Conservation (phyloP, 2,888 invertebrate species). For the Xanthia icteritia region DNA sequence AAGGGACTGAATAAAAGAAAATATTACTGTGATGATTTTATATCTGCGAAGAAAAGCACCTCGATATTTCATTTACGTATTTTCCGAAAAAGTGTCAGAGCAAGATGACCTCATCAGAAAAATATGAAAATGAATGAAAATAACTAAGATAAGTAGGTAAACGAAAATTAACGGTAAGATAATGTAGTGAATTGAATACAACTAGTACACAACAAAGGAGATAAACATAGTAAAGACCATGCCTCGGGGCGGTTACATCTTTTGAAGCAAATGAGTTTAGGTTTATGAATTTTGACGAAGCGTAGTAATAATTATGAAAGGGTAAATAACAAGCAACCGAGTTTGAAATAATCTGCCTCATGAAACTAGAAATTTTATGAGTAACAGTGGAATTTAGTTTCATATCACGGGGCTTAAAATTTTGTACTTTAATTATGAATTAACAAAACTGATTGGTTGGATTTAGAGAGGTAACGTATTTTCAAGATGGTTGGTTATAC, state of each 20-base stretch:
- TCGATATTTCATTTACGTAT: constrained; percentile 52
- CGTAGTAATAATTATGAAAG: constrained; percentile 45
- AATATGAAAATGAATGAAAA: constrained; percentile 23
- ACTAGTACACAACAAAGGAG: constrained; percentile 26
- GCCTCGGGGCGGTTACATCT: constrained; percentile 51
- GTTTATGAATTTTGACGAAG: constrained; percentile 54
- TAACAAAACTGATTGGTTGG: constrained; percentile 13
- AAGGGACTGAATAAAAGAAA: constrained; percentile 78
- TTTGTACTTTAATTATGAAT: constrained; percentile 29
- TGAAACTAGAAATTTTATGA: constrained; percentile 15
- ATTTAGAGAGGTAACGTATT: neutral
- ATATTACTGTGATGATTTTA: constrained; percentile 73
- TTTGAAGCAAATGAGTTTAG: constrained; percentile 54
- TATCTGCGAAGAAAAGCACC: constrained; percentile 62
- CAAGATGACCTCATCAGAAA: constrained; percentile 24
- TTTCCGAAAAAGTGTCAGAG: constrained; percentile 31
- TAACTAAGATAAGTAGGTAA: constrained; percentile 19
- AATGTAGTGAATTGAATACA: constrained; percentile 27
- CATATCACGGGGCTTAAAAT: constrained; percentile 18
- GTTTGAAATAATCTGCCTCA: constrained; percentile 45
- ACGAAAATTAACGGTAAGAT: constrained; percentile 16
- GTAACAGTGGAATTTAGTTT: constrained; percentile 14
- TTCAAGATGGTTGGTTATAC: neutral
- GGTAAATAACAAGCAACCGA: constrained; percentile 41
- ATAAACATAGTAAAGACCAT: constrained; percentile 42